A percentile compares a stretch with the other conserved stretches of the same genome.
Evolutionary conservation across 2,888 invertebrate genomes (phyloP).

Genomic region (Dryococelus australis): DNA sequence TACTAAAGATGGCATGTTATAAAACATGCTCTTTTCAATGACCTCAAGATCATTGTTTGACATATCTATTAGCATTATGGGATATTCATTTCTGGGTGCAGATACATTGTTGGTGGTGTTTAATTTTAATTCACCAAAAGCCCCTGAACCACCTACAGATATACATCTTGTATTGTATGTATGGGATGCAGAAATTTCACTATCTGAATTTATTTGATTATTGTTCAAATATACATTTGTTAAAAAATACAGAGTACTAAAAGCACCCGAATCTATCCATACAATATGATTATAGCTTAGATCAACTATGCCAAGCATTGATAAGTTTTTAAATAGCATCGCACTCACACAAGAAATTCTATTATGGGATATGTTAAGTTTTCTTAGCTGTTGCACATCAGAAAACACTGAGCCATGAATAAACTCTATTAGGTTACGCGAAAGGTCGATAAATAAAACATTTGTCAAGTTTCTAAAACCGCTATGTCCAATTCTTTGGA

Average conservation of each 20-base stretch:
- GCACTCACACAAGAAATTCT: background rate
- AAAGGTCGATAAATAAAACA: background rate
- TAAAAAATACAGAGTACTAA: background rate
- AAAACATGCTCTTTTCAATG: background rate
- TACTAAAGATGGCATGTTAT: background rate
- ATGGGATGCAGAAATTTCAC: background rate
- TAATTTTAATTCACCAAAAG: background rate
- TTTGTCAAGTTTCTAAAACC: background rate
- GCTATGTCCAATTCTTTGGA: background rate
- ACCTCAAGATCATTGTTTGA: background rate
- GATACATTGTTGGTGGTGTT: background rate
- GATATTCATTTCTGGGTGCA: background rate
- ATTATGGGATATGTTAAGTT: background rate
- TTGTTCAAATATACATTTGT: background rate
- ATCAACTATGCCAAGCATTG: background rate
- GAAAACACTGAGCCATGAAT: background rate
- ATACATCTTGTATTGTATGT: background rate
- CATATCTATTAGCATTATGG: background rate
- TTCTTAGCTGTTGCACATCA: background rate
- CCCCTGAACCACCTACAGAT: background rate
- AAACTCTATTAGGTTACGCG: background rate
- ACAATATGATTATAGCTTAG: background rate
- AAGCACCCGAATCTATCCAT: background rate
- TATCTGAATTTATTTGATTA: background rate
- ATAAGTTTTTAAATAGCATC: background rate